phyloP scores from a whole-genome alignment of 2,797 vertebrate genomes.

The Danio choprae region DNA sequence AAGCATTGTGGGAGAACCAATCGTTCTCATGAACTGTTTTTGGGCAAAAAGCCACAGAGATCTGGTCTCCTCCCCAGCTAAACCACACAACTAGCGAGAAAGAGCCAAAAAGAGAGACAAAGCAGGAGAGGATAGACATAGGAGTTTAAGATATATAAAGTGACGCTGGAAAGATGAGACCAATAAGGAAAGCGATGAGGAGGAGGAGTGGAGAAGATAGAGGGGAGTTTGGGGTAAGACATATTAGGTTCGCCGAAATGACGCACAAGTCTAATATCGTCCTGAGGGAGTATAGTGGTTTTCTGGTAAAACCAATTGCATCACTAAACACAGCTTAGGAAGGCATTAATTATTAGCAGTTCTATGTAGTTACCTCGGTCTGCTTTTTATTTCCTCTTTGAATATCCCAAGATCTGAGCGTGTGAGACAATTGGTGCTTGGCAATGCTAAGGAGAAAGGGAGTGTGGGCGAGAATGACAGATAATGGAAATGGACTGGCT shows the following conservation, averaged over 20 bases:
- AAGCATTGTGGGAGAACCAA: slow-evolving; percentile 29
- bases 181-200: slow-evolving; percentile 21
- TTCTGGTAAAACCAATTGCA: slow-evolving; percentile 46
- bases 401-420: not conserved
- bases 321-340: slow-evolving; percentile 33
- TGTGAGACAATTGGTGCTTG: not conserved
- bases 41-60: slow-evolving; percentile 43
- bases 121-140: not conserved
- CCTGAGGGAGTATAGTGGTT: slow-evolving; percentile 28
- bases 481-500: slow-evolving; percentile 12
- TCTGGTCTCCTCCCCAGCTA: slow-evolving; percentile 46
- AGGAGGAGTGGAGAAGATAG: slow-evolving; percentile 6
- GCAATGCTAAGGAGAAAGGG: slow-evolving; percentile 21
- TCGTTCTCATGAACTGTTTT: slow-evolving; percentile 51
- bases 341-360: slow-evolving; percentile 30
- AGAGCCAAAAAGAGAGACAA: slow-evolving; percentile 27
- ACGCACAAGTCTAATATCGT: slow-evolving; percentile 46
- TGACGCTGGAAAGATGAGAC: slow-evolving; percentile 27
- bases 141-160: slow-evolving; percentile 39
- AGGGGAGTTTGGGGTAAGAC: slow-evolving; percentile 10
- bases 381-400: slow-evolving; percentile 7
- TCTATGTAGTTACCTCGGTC: slow-evolving; percentile 16
- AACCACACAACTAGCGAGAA: slow-evolving; percentile 29
- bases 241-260: slow-evolving; percentile 52
- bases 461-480: slow-evolving; percentile 24